These are phyloP conservation scores for Meganola albula DNA, from an alignment of 2,888 invertebrate genomes.

Conservation along the genomic window DNA sequence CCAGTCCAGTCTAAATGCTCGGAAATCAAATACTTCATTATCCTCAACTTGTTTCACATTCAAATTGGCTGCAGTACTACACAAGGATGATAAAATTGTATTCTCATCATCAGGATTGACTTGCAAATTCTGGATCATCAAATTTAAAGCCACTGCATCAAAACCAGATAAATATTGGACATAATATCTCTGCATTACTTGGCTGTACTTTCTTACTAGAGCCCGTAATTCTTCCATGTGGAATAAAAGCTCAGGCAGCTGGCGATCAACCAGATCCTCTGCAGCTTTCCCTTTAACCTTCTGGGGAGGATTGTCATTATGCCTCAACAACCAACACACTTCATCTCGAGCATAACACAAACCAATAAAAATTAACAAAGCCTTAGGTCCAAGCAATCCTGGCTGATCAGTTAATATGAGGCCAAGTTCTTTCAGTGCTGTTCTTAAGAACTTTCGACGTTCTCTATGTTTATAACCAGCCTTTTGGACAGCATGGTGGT, in stretches of 20 bases:
- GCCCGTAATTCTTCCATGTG: slow-evolving; percentile 98
- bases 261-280: slow-evolving; percentile 97
- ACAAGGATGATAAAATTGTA: slow-evolving; percentile 93
- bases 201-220: slow-evolving; percentile 95
- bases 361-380: slow-evolving; percentile 96
- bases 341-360: slow-evolving; percentile 97
- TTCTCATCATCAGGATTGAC: slow-evolving; percentile 96
- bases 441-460: slow-evolving; percentile 95
- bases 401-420: slow-evolving; percentile 98
- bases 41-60: slow-evolving; percentile 97
- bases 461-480: slow-evolving; percentile 96
- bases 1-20: slow-evolving; percentile 97
- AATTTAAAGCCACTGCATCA: slow-evolving; percentile 94
- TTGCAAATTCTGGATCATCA: slow-evolving; percentile 89
- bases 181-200: slow-evolving; percentile 98
- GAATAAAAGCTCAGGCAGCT: slow-evolving; percentile 96
- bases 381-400: slow-evolving; percentile 97
- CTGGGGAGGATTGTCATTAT: slow-evolving; percentile 96
- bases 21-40: slow-evolving; percentile 96
- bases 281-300: slow-evolving; percentile 91
- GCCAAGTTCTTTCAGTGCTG: slow-evolving; percentile 95
- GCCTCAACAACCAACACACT: slow-evolving; percentile 96
- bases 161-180: slow-evolving; percentile 97
- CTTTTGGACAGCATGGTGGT: slow-evolving; percentile 92
- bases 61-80: slow-evolving; percentile 90